These are phyloP conservation scores for Corydoras sp. DNA, from an alignment of 2,113 vertebrate genomes.

Conservation along the genomic window DNA sequence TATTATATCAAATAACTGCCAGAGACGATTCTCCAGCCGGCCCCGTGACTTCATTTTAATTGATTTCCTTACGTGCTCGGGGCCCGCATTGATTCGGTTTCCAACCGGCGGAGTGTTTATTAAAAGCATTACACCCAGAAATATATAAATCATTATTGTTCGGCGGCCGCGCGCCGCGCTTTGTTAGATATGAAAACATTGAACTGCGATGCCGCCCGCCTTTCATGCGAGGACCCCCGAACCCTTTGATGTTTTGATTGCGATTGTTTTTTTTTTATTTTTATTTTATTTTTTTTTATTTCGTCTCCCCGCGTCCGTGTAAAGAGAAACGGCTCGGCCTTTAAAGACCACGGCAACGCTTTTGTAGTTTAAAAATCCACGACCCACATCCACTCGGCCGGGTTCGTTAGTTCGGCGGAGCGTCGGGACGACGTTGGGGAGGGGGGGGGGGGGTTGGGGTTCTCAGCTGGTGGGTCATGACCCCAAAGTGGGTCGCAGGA, in stretches of 20 bases:
- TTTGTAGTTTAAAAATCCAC: too few species aligned
- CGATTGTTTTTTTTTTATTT: background rate
- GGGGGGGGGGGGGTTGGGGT: too few species aligned
- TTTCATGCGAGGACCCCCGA: background rate
- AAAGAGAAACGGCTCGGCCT: too few species aligned
- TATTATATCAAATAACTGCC: constrained; percentile 94
- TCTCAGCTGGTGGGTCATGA: too few species aligned
- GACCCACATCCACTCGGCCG: too few species aligned
- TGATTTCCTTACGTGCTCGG: constrained; percentile 84
- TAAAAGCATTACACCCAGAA: constrained; percentile 77
- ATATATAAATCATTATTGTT: constrained; percentile 60
- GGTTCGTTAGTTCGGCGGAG: too few species aligned
- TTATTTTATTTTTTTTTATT: too few species aligned
- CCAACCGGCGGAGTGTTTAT: constrained; percentile 85
- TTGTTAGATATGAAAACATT: constrained; percentile 45
- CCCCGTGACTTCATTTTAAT: constrained; percentile 92
- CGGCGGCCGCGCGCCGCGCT: constrained; percentile 60
- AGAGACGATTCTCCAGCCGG: constrained; percentile 81
- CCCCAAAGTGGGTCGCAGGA: too few species aligned
- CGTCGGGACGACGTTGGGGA: too few species aligned
- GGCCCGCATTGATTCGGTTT: constrained; percentile 80
- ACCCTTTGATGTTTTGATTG: background rate
- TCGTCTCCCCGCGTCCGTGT: too few species aligned
- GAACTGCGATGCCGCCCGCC: background rate
- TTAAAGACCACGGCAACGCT: too few species aligned